A percentile compares a stretch with the other conserved stretches of the same genome.
Evolutionary conservation across 1,140 invertebrate species (phyloP).

Genomic region (Drosophila grimshawi): DNA sequence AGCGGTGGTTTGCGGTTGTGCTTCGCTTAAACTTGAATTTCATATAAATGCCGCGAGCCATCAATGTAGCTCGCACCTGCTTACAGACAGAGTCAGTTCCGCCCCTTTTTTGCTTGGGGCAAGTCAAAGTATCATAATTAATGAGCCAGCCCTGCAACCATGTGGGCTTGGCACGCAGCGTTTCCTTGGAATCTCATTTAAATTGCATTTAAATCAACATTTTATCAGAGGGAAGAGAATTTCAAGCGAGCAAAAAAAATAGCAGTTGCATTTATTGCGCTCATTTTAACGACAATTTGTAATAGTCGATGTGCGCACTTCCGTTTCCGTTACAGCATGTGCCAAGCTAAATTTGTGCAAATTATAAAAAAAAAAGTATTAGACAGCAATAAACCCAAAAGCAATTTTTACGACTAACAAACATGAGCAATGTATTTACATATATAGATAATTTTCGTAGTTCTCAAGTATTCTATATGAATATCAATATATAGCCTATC

Average conservation of each 20-base stretch:
- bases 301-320: constrained; percentile 24
- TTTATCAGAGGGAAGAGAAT: not conserved
- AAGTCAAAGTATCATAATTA: constrained; percentile 74
- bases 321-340: constrained; percentile 33
- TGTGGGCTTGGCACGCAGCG: constrained; percentile 18
- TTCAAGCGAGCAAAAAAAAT: constrained; percentile 40
- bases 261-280: constrained; percentile 65
- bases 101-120: constrained; percentile 13
- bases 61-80: constrained; percentile 28
- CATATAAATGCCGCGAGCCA: constrained; percentile 58
- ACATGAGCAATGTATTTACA: not conserved
- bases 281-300: constrained; percentile 38
- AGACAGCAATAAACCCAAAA: not conserved
- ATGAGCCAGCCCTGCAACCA: constrained; percentile 51
- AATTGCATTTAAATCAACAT: constrained; percentile 54
- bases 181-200: constrained; percentile 53
- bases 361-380: not conserved
- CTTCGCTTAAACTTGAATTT: constrained; percentile 64
- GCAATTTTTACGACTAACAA: not conserved
- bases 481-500: not conserved
- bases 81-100: not conserved
- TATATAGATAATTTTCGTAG: not conserved
- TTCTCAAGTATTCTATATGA: not conserved
- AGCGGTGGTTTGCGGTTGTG: constrained; percentile 50
- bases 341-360: constrained; percentile 1